Percentiles rank a stretch among this genome's conserved stretches.
Conservation (phyloP, 2,888 invertebrate genomes). For the Sympetrum striolatum region DNA sequence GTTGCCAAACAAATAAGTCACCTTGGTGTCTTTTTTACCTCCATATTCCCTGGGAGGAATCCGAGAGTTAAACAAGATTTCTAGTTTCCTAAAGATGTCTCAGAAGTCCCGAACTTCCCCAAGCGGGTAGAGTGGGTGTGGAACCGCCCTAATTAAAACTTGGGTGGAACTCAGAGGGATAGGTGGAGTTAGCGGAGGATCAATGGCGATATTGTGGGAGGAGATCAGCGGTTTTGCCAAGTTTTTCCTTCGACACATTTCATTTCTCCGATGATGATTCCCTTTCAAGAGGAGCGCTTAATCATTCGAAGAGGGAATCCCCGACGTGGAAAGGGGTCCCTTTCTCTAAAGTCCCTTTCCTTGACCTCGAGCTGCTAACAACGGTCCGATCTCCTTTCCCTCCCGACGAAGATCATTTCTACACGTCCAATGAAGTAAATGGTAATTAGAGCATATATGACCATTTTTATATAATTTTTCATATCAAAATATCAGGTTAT, state of each 20-base stretch:
- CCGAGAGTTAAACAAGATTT: slow-evolving; percentile 18
- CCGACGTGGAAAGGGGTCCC: too few species aligned
- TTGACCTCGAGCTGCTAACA: too few species aligned
- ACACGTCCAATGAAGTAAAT: too few species aligned
- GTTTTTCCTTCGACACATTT: not conserved
- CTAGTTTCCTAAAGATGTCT: slow-evolving; percentile 25
- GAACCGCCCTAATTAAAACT: slow-evolving; percentile 27
- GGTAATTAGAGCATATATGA: too few species aligned
- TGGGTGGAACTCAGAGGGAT: not conserved
- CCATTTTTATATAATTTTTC: too few species aligned
- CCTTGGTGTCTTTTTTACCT: not conserved
- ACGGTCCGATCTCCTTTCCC: too few species aligned
- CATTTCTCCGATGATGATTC: not conserved
- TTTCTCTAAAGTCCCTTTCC: too few species aligned
- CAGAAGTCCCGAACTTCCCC: slow-evolving; percentile 4
- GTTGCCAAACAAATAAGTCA: slow-evolving; percentile 29
- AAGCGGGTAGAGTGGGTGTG: not conserved
- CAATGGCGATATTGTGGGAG: not conserved
- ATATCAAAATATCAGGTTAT: too few species aligned
- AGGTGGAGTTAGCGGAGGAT: not conserved
- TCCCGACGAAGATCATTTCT: too few species aligned
- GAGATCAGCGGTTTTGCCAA: not conserved
- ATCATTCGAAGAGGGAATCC: not conserved
- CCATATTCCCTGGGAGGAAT: not conserved
- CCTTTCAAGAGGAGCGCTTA: not conserved